A percentile compares a stretch with the other conserved stretches of the same genome.
These are phyloP conservation scores for Cremastinae sp. DNA, from an alignment of 2,888 invertebrate species.

Conservation along the genomic window DNA sequence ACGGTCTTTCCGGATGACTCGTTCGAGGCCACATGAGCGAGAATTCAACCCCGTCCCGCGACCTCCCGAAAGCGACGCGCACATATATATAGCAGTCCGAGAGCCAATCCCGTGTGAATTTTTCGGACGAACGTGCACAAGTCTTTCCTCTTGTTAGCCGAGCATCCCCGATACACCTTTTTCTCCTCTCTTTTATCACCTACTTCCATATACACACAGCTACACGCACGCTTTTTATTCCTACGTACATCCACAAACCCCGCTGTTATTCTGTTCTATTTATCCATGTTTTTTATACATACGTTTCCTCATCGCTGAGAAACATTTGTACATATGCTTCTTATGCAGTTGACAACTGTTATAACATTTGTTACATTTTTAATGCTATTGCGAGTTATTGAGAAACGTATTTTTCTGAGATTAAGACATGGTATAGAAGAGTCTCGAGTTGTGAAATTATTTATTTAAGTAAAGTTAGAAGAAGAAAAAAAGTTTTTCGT, in stretches of 20 bases:
- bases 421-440: too few relatives aligned
- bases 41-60: constrained; percentile 17
- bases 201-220: constrained; percentile 1
- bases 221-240: too few relatives aligned
- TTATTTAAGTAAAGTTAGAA: too few relatives aligned
- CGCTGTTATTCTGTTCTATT: background rate
- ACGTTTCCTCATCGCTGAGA: background rate
- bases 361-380: too few relatives aligned
- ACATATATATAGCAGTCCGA: too few relatives aligned
- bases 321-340: too few relatives aligned
- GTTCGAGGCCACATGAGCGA: constrained; percentile 59
- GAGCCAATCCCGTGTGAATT: background rate
- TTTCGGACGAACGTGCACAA: constrained; percentile 7
- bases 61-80: constrained; percentile 3
- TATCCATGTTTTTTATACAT: too few relatives aligned
- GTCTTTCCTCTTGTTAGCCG: constrained; percentile 40
- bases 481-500: too few relatives aligned
- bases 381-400: too few relatives aligned
- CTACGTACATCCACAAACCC: background rate
- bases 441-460: too few relatives aligned
- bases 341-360: too few relatives aligned
- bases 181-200: constrained; percentile 30
- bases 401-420: too few relatives aligned
- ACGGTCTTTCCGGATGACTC: constrained; percentile 68
- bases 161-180: constrained; percentile 33